Conservation (phyloP, 2,888 invertebrate genomes). For the Aradus depressus region DNA sequence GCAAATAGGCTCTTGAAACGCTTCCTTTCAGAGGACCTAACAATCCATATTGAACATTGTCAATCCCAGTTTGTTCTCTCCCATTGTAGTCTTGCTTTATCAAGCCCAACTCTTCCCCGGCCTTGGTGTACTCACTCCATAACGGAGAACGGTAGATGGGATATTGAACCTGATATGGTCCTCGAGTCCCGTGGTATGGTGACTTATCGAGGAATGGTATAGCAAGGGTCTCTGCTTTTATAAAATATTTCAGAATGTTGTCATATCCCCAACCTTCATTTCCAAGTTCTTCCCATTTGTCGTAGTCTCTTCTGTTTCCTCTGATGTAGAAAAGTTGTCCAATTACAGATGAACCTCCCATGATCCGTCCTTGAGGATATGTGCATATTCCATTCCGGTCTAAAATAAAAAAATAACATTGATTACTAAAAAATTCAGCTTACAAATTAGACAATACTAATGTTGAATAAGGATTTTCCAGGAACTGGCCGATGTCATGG, state of each 20-base stretch:
- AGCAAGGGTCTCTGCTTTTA: conserved; percentile 20
- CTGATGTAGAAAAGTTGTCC: conserved; percentile 69
- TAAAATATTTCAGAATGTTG: conserved; percentile 35
- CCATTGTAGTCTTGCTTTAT: conserved; percentile 16
- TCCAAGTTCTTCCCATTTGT: conserved; percentile 59
- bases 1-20: conserved; percentile 20
- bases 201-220: not conserved
- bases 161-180: conserved; percentile 7
- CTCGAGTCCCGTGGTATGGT: conserved; percentile 1
- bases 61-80: conserved; percentile 10
- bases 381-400: conserved; percentile 6
- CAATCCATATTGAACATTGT: conserved; percentile 2
- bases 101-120: conserved; percentile 17
- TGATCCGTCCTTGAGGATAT: conserved; percentile 51
- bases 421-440: too few relatives aligned
- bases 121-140: conserved; percentile 34
- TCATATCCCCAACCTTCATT: conserved; percentile 61
- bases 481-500: too few relatives aligned
- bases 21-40: conserved; percentile 16
- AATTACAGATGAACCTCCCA: conserved; percentile 66
- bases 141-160: conserved; percentile 31
- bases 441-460: too few relatives aligned
- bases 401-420: too few relatives aligned
- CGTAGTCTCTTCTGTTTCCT: conserved; percentile 59
- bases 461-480: too few relatives aligned